Conservation (phyloP, 2,113 vertebrate species). For the Myotis davidii region DNA sequence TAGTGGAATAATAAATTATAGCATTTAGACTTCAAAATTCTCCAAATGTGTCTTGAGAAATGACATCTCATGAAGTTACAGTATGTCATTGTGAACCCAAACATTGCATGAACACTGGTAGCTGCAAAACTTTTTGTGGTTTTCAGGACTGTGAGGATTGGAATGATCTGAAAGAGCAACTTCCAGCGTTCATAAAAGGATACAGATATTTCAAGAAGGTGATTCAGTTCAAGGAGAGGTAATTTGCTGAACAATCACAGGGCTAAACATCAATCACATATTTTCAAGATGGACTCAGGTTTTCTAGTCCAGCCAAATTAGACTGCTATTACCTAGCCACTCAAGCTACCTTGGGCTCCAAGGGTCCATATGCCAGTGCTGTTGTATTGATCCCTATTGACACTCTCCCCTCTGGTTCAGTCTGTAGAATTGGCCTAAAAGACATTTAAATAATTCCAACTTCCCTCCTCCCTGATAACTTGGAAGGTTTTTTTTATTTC, state of each 20-base stretch:
- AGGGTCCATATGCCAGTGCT: not conserved
- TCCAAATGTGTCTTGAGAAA: slow-evolving; percentile 45
- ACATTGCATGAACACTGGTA: not conserved
- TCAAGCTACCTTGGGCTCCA: not conserved
- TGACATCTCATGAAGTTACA: not conserved
- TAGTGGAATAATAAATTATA: not conserved
- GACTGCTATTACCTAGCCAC: not conserved
- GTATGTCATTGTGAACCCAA: not conserved
- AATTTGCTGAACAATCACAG: slow-evolving; percentile 10
- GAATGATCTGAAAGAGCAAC: not conserved
- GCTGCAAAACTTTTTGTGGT: not conserved
- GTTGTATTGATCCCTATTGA: not conserved
- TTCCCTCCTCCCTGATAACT: not conserved
- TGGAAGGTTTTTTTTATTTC: not conserved
- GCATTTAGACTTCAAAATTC: slow-evolving; percentile 47
- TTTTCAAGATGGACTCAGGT: not conserved
- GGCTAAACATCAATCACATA: not conserved
- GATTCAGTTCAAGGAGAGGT: not conserved
- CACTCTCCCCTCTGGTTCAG: not conserved
- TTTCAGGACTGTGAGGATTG: not conserved
- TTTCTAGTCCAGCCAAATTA: not conserved
- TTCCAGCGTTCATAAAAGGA: not conserved
- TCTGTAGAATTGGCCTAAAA: not conserved
- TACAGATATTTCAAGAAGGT: not conserved
- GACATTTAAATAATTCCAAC: not conserved